Base-by-base conservation (phyloP, 2,797 vertebrate genomes). In the Remorina albescens region DNA sequence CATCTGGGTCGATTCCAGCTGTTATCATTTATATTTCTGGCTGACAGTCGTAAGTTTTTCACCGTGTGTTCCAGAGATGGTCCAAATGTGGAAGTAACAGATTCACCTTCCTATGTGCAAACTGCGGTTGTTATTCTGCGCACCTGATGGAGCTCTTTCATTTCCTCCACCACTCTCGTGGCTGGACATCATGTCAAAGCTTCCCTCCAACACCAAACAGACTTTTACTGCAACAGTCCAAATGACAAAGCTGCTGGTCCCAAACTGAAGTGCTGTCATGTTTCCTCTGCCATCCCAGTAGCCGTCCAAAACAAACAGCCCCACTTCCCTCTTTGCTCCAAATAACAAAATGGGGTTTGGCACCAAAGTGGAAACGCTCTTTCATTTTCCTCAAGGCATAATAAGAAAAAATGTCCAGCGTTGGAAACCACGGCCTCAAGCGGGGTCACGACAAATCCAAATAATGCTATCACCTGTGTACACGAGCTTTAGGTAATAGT, bases 171-270 rank as follows among this genome's bases (percentile, higher is more conserved):
- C 57, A 44, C 61, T 19, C 59, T 53, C 63, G 71, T 47, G 42
- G 37, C 60, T 64, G 75, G 50, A 81, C 74, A 36, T 37, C 30
- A 65, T 81, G 58, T 70, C 25, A 44, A 37, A 50, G 64, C 30
- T 26, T 67, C 39, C 5, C 49, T 80, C 62, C 80, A 82, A 76
- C 74, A 78, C 23, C 54, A 54, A 73, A 74, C 76, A 80, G 54
- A 62, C 51, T 51, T 46, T 71, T 12, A 34, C 58, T 34, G n/a
- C 66, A 69, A 30, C 67, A 67, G 51, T 76, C 81, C 86, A 82
- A 84, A 71, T 50, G 11, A 61, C 69, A 74, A 77, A 78, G 66
- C 77, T 74, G 28, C 58, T 74, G 71, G 44, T 75, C 41, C 56
- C 63, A 66, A 72, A 41, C 54, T 44, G 46, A 46, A 55, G 59